Conservation (phyloP, 1,140 invertebrate species). For the Zophobas atratus region DNA sequence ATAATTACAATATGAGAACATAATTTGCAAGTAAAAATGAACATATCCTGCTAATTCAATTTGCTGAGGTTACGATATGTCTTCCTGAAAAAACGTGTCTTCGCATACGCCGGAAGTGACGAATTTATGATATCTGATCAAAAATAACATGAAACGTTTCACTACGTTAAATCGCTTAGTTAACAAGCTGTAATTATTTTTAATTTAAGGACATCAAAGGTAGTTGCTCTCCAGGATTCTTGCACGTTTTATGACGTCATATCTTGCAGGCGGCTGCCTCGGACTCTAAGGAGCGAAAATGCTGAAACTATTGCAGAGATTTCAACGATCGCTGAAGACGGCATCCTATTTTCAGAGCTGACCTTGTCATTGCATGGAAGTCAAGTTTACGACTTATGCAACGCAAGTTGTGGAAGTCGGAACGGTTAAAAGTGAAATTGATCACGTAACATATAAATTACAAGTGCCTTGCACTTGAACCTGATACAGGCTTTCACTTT, state of each 20-base stretch:
- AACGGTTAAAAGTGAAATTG: constrained; percentile 34
- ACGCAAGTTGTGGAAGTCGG: neutral
- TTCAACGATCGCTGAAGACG: constrained; percentile 13
- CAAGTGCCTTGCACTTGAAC: constrained; percentile 37
- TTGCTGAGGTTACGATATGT: neutral
- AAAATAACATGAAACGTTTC: constrained; percentile 16
- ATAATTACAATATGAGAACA: neutral
- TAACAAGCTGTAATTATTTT: constrained; percentile 25
- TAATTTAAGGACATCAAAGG: constrained; percentile 26
- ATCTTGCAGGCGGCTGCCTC: no score
- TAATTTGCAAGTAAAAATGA: neutral
- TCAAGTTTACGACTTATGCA: constrained; percentile 39
- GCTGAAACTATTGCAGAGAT: constrained; percentile 11
- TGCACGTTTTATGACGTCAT: constrained; percentile 9
- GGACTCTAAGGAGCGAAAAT: neutral
- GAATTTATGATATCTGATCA: constrained; percentile 22
- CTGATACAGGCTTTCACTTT: constrained; percentile 8
- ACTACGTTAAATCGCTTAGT: constrained; percentile 24
- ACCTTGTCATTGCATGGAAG: neutral
- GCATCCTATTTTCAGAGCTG: constrained; percentile 2
- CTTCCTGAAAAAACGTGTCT: neutral
- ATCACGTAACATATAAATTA: constrained; percentile 32
- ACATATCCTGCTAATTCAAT: constrained; percentile 13
- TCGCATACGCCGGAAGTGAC: constrained; percentile 1
- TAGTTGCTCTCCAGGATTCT: constrained; percentile 3